These are phyloP conservation scores for Icerya purchasi DNA, from an alignment of 2,888 invertebrate species.

Conservation along the genomic window DNA sequence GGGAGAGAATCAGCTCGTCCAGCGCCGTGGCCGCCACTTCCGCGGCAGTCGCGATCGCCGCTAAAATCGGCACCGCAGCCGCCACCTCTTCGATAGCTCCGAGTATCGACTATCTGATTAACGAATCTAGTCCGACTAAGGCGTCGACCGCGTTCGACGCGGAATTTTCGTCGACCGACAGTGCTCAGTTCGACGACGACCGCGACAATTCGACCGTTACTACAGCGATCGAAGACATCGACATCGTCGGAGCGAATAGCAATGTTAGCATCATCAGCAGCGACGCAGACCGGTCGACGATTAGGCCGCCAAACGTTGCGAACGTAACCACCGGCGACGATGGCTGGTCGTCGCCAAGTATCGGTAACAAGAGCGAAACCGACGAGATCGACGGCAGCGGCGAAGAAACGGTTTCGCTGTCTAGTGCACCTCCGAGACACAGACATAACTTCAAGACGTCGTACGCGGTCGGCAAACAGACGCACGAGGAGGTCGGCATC, in stretches of 20 bases:
- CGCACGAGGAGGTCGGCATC: constrained; percentile 1
- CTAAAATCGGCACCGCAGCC: not conserved
- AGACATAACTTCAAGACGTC: not conserved
- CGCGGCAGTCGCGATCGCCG: not conserved
- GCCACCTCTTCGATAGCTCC: not conserved
- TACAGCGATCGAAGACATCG: constrained; percentile 1
- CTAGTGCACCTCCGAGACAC: not conserved
- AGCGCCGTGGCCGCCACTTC: not conserved
- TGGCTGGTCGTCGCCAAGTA: too few species aligned
- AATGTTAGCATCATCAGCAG: too few species aligned
- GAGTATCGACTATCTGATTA: constrained; percentile 2
- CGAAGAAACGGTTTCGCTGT: not conserved
- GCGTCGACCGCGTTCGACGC: too few species aligned
- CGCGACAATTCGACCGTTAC: too few species aligned
- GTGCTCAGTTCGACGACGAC: too few species aligned
- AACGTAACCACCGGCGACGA: too few species aligned
- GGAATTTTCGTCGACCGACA: not conserved
- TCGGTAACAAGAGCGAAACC: not conserved
- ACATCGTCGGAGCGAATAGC: not conserved
- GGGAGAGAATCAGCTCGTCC: not conserved
- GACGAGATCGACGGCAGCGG: not conserved
- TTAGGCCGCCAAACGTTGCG: too few species aligned
- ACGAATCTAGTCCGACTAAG: not conserved
- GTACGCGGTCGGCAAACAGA: not conserved
- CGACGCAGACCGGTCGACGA: too few species aligned